Evolutionary conservation across 2,797 vertebrate genomes (phyloP).

Genomic region (Hypotaenidia okinawae): DNA sequence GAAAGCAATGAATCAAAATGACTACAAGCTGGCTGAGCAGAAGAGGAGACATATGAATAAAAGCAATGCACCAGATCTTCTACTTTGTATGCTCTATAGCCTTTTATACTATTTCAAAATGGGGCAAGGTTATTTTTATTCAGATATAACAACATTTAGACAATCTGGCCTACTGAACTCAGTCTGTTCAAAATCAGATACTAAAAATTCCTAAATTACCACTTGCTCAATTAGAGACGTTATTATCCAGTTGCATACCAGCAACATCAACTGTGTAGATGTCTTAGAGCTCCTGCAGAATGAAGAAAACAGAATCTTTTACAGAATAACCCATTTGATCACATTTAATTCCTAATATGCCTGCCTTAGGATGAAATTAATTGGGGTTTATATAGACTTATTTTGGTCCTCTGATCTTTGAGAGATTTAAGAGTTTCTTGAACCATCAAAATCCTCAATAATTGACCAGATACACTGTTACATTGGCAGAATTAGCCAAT

Average conservation of each 20-base stretch:
- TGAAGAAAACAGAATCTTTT: neutral
- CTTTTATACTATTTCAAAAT: neutral
- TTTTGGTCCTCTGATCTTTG: neutral
- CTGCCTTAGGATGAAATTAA: neutral
- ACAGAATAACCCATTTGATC: neutral
- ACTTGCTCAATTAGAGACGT: neutral
- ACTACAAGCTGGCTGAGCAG: neutral
- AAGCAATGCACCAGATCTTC: neutral
- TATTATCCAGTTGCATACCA: neutral
- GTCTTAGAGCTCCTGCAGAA: neutral
- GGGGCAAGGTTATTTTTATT: neutral
- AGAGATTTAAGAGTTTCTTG: neutral
- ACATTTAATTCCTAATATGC: neutral
- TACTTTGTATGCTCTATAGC: neutral
- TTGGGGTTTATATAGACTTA: neutral
- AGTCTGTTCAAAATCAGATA: neutral
- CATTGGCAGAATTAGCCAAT: neutral
- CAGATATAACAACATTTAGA: neutral
- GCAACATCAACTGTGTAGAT: neutral
- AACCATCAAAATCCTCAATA: neutral
- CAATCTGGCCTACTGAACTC: neutral
- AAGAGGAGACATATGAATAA: neutral
- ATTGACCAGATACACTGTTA: neutral
- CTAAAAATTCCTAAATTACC: neutral
- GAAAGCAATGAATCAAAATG: conserved; percentile 32